phyloP scores from a whole-genome alignment of 2,113 vertebrate species.

The human region GRCh38 chr4:84634001-84634500 shows the following conservation, averaged over 20 bases:
- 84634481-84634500: neutral
- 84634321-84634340: neutral
- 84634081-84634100: neutral
- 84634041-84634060: neutral
- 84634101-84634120: constrained; percentile 17
- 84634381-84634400: neutral
- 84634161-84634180: neutral
- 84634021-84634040: neutral
- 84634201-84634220: neutral
- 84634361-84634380: neutral
- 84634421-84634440: neutral
- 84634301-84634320: neutral
- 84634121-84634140: neutral
- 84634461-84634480: neutral
- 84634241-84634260: neutral
- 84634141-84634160: neutral
- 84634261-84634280: neutral
- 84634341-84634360: neutral
- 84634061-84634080: neutral
- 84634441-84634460: constrained; percentile 41
- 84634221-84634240: neutral
- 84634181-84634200: neutral
- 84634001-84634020: neutral
- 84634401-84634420: neutral
- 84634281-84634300: neutral